A percentile compares a stretch with the other conserved stretches of the same genome.
Conservation (phyloP, 37 sponge, comb jelly and placozoan species). For the Aphrocallistes beatrix region DNA sequence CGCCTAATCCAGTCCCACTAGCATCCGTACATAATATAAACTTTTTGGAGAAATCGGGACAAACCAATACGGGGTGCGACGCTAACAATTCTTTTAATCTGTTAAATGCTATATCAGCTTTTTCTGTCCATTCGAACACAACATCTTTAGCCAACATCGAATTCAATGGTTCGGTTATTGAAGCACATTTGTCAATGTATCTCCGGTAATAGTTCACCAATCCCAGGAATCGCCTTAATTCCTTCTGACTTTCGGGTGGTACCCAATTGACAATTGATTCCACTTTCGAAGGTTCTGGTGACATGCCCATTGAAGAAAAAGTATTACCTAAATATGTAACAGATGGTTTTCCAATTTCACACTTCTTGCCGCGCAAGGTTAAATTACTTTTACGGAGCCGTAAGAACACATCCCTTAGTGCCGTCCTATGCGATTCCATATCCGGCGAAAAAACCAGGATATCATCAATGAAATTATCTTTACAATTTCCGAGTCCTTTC, state of each 20-base stretch:
- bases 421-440: not conserved
- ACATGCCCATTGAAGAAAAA: not conserved
- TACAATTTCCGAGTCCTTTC: not conserved
- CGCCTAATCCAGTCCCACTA: constrained; percentile 23
- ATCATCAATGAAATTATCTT: too few species aligned
- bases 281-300: not conserved
- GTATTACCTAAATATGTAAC: not conserved
- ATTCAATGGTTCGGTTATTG: not conserved
- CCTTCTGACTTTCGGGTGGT: not conserved
- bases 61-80: constrained; percentile 23
- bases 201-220: too few species aligned
- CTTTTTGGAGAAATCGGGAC: constrained; percentile 21
- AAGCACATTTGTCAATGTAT: not conserved
- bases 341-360: not conserved
- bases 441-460: not conserved
- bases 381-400: not conserved
- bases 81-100: too few species aligned
- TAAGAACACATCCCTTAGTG: not conserved
- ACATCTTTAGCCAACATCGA: not conserved
- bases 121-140: not conserved
- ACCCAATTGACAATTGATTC: not conserved
- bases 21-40: constrained; percentile 25
- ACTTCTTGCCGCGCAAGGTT: constrained; percentile 5
- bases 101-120: not conserved
- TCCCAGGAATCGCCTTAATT: too few species aligned